phyloP scores from a whole-genome alignment of 1,140 invertebrate species.

The Drosophila pachea region DNA sequence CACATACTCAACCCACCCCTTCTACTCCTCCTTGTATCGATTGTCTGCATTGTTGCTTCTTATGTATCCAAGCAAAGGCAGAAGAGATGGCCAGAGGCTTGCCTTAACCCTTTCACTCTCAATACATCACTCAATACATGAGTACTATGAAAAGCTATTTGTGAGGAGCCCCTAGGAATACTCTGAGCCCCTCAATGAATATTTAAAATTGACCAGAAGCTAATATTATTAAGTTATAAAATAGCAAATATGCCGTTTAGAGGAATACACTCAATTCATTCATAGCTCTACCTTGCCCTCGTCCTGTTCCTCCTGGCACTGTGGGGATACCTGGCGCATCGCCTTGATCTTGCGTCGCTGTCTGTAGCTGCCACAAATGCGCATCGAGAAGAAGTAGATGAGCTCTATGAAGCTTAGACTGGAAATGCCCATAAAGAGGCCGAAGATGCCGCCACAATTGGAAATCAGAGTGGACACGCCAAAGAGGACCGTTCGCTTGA shows the following conservation, averaged over 20 bases:
- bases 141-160: no score
- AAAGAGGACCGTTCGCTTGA: slow-evolving; percentile 82
- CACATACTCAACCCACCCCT: background rate
- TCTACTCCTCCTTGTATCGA: no score
- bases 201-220: no score
- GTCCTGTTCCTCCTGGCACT: slow-evolving; percentile 31
- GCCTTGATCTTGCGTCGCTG: slow-evolving; percentile 63
- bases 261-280: background rate
- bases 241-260: no score
- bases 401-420: slow-evolving; percentile 81
- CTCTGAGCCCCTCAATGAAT: no score
- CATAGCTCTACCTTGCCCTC: slow-evolving; percentile 9
- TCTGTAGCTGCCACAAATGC: slow-evolving; percentile 69
- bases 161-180: no score
- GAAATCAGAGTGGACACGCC: slow-evolving; percentile 84
- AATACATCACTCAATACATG: no score
- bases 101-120: no score
- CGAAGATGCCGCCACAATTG: slow-evolving; percentile 84
- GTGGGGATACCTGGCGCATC: slow-evolving; percentile 34
- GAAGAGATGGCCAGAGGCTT: no score
- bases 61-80: no score
- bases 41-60: no score
- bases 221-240: no score
- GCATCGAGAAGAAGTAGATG: slow-evolving; percentile 79
- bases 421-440: slow-evolving; percentile 83